These are phyloP conservation scores for Pogonocichla stellata DNA, from an alignment of 2,113 vertebrate species.

Conservation along the genomic window DNA sequence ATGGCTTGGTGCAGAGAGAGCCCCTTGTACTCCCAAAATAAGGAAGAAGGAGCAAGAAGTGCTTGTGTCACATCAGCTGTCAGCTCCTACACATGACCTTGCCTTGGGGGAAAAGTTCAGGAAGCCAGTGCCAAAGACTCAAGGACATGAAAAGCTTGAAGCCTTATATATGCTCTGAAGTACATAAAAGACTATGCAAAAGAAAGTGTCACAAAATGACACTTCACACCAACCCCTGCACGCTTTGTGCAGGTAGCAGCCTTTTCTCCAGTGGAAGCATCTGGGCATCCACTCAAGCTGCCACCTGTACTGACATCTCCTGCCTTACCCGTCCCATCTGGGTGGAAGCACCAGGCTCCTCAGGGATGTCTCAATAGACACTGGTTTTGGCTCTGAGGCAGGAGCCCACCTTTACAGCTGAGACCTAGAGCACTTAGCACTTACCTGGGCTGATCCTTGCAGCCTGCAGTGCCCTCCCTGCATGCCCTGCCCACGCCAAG, in stretches of 20 bases:
- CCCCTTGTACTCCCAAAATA: not conserved
- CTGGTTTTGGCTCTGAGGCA: not conserved
- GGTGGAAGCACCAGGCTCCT: not conserved
- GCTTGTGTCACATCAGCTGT: not conserved
- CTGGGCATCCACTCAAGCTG: not conserved
- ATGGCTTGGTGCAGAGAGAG: not conserved
- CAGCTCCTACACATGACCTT: not conserved
- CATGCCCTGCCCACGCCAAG: rapidly evolving
- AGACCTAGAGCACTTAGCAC: not conserved
- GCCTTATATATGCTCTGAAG: not conserved
- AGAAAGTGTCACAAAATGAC: not conserved
- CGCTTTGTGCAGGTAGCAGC: not conserved
- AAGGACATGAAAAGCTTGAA: not conserved
- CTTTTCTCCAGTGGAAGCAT: not conserved
- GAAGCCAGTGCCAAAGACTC: not conserved
- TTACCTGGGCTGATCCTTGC: not conserved
- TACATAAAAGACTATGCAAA: not conserved
- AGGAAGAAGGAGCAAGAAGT: not conserved
- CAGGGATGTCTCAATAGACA: not conserved
- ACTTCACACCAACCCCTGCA: not conserved
- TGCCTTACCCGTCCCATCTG: not conserved
- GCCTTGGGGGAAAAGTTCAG: not conserved
- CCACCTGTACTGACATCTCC: too few relatives aligned
- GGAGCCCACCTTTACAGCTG: not conserved
- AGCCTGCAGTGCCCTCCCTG: rapidly evolving